phyloP scores from a whole-genome alignment of 2,797 vertebrate species.

The Characodon lateralis region DNA sequence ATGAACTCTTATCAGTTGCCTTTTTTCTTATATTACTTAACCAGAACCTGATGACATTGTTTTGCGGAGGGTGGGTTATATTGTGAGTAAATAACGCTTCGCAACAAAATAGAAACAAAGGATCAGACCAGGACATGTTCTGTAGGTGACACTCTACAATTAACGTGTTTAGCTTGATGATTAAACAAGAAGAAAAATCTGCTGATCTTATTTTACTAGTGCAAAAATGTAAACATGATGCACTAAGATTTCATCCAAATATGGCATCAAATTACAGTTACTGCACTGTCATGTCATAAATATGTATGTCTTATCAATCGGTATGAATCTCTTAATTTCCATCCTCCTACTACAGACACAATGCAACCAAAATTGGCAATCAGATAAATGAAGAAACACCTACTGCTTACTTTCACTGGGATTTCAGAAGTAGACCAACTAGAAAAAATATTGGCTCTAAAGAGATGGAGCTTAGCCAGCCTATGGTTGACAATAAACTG shows the following conservation, averaged over 20 bases:
- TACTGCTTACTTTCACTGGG: too few species aligned
- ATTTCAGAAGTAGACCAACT: too few species aligned
- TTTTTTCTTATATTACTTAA: neutral
- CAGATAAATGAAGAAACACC: too few species aligned
- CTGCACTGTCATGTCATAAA: neutral
- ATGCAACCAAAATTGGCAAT: too few species aligned
- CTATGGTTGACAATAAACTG: neutral
- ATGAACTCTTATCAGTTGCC: neutral
- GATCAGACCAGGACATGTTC: neutral
- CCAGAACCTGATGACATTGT: neutral
- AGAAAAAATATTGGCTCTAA: too few species aligned
- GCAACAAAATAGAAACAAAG: neutral
- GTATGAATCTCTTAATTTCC: neutral
- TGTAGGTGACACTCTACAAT: neutral
- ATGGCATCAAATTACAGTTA: neutral
- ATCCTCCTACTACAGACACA: neutral
- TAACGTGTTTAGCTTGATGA: neutral
- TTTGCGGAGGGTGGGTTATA: neutral
- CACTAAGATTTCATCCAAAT: neutral
- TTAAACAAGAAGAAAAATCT: neutral
- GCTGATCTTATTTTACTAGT: neutral
- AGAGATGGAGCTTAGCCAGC: neutral
- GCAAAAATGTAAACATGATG: neutral
- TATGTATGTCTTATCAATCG: neutral
- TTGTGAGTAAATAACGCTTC: neutral